phyloP scores from a whole-genome alignment of 2,797 vertebrate genomes.

The Knipowitschia caucasica region DNA sequence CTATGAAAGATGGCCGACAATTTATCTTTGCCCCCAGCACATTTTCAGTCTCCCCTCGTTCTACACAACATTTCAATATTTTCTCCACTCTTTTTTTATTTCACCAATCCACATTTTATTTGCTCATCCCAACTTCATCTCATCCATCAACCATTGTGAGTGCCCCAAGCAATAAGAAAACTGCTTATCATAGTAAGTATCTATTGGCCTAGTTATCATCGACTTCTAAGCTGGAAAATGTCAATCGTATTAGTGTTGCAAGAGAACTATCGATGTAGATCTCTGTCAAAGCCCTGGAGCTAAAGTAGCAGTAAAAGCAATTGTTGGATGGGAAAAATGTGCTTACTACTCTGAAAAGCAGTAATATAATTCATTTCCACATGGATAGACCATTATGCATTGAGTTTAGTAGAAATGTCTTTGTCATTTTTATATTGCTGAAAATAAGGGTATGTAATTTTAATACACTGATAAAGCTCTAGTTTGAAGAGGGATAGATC shows the following conservation, averaged over 20 bases:
- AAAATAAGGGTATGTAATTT: no score
- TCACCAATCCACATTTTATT: constrained; percentile 14
- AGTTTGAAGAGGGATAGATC: no score
- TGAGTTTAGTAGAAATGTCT: no score
- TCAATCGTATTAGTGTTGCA: constrained; percentile 1
- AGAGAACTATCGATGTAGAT: constrained; percentile 3
- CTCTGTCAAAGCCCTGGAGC: not conserved
- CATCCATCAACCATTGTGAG: not conserved
- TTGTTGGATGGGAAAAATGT: not conserved
- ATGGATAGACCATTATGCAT: no score
- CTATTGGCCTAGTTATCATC: constrained; percentile 19
- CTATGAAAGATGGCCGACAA: constrained; percentile 32
- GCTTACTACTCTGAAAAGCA: not conserved
- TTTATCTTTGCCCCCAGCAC: constrained; percentile 15
- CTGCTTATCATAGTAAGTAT: not conserved
- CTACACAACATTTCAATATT: not conserved
- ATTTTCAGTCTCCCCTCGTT: constrained; percentile 26
- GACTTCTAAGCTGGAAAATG: constrained; percentile 12
- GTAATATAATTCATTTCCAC: not conserved
- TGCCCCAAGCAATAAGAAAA: constrained; percentile 1
- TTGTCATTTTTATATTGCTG: no score
- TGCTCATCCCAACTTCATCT: not conserved
- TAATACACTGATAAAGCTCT: no score
- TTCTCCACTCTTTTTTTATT: not conserved
- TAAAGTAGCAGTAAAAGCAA: not conserved